phyloP scores from a whole-genome alignment of 2,113 vertebrate species.

The Anthoscopus minutus region DNA sequence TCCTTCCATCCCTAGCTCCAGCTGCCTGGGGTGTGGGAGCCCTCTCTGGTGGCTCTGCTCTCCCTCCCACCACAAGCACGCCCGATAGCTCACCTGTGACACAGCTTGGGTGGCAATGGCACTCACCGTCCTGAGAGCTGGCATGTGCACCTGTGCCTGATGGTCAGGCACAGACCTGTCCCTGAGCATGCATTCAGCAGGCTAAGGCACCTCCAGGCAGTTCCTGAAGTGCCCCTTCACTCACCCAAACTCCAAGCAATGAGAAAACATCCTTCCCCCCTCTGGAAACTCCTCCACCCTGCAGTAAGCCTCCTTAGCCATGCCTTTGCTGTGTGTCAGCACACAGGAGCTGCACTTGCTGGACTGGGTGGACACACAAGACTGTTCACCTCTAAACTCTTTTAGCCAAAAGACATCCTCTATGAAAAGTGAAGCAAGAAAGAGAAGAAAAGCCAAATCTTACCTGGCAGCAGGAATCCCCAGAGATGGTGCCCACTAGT shows the following conservation, averaged over 20 bases:
- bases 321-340: neutral
- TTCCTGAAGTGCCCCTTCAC: neutral
- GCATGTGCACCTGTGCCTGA: neutral
- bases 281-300: neutral
- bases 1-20: neutral
- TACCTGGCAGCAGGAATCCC: constrained; percentile 45
- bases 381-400: neutral
- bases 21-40: neutral
- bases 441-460: constrained; percentile 16
- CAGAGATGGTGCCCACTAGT: neutral
- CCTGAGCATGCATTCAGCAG: neutral
- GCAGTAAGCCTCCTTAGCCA: constrained; percentile 9
- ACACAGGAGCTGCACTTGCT: neutral
- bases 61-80: rapidly evolving
- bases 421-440: neutral
- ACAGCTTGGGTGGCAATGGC: rapidly evolving
- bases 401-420: neutral
- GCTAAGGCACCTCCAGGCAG: neutral
- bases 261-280: neutral
- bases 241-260: neutral
- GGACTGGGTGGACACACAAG: neutral
- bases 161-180: neutral
- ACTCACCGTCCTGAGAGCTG: neutral
- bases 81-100: neutral
- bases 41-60: neutral